Evolutionary conservation across 2,888 invertebrate species (phyloP).

Genomic region (Boloria euphrosyne): DNA sequence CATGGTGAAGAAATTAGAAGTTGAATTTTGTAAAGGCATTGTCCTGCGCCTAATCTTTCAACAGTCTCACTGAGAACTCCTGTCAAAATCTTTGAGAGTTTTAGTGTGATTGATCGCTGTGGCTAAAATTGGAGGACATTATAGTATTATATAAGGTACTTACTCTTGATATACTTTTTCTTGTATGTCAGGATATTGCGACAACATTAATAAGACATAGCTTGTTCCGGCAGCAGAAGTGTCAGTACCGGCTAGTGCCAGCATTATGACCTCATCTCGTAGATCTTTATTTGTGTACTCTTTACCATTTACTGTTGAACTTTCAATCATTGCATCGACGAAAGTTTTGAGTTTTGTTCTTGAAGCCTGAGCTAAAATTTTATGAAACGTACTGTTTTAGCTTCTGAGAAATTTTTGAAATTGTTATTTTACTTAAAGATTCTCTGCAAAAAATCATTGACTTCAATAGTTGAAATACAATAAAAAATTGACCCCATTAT

Average conservation of each 20-base stretch:
- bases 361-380: neutral
- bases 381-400: too few species aligned
- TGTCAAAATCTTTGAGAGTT: too few species aligned
- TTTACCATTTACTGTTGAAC: conserved; percentile 38
- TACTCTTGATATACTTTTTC: conserved; percentile 20
- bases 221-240: conserved; percentile 53
- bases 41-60: too few species aligned
- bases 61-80: neutral
- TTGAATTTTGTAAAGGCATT: too few species aligned
- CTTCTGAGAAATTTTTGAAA: too few species aligned
- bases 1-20: too few species aligned
- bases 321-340: conserved; percentile 51
- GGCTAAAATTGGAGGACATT: too few species aligned
- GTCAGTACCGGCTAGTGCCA: conserved; percentile 57
- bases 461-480: too few species aligned
- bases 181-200: conserved; percentile 46
- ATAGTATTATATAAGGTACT: neutral
- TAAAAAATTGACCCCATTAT: neutral
- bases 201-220: conserved; percentile 51
- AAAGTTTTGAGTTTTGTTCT: conserved; percentile 41
- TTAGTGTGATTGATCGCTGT: too few species aligned
- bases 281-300: conserved; percentile 49
- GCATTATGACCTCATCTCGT: conserved; percentile 52
- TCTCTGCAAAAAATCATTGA: too few species aligned
- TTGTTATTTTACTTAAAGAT: too few species aligned